A percentile compares a stretch with the other conserved stretches of the same genome.
These are phyloP conservation scores for Rhipidura dahli DNA, from an alignment of 2,113 vertebrate species.

Conservation along the genomic window DNA sequence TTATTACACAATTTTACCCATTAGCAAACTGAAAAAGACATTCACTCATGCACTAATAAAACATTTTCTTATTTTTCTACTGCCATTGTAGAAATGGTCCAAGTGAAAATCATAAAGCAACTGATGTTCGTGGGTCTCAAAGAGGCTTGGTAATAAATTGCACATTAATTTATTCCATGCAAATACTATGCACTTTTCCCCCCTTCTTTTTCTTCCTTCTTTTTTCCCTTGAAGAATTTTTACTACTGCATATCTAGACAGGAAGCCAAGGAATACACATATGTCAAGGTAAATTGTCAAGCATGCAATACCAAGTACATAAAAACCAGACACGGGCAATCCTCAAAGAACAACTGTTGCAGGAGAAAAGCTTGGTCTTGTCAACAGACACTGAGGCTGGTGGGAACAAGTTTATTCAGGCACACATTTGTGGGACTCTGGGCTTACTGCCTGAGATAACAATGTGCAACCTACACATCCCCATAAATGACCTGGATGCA, in stretches of 20 bases:
- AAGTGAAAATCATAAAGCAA: neutral
- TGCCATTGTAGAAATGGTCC: neutral
- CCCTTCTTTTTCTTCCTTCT: neutral
- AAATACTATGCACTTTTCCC: fast-evolving
- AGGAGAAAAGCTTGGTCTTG: neutral
- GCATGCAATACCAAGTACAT: neutral
- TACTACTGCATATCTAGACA: neutral
- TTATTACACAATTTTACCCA: neutral
- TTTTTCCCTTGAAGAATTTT: neutral
- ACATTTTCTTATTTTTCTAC: neutral
- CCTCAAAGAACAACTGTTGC: neutral
- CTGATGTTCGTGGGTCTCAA: neutral
- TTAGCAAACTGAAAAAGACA: neutral
- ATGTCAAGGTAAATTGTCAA: neutral
- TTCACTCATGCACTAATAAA: neutral
- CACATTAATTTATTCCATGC: neutral
- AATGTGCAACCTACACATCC: neutral
- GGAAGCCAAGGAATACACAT: neutral
- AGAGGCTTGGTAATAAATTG: neutral
- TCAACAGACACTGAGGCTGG: neutral
- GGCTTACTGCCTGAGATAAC: neutral
- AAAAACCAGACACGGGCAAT: neutral
- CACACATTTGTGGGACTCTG: neutral
- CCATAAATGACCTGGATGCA: neutral
- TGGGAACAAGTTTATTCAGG: neutral